These are phyloP conservation scores for Pseudonaja textilis DNA, from an alignment of 2,113 vertebrate genomes.

Conservation along the genomic window DNA sequence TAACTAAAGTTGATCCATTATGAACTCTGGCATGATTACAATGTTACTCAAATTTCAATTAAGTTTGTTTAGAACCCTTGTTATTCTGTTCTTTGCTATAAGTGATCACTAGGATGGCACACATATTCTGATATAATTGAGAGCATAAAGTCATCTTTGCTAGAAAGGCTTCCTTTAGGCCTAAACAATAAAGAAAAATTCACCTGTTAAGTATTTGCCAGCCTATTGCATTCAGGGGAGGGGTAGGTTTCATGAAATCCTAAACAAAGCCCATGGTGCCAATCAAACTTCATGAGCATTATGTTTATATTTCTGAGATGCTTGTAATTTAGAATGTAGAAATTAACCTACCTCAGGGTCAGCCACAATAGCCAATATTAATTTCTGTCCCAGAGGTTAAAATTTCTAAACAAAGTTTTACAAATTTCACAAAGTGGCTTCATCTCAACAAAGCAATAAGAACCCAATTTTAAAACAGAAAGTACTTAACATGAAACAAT, in stretches of 20 bases:
- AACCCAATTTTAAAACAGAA: background rate
- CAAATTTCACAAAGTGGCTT: background rate
- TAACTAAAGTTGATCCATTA: background rate
- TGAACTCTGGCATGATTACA: background rate
- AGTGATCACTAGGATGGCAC: background rate
- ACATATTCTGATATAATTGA: background rate
- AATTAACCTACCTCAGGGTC: background rate
- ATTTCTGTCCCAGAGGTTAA: background rate
- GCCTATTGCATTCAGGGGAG: background rate
- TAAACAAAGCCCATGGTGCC: background rate
- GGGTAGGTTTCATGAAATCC: background rate
- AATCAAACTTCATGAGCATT: background rate
- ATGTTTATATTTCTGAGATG: background rate
- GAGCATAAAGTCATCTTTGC: background rate
- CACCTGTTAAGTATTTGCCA: background rate
- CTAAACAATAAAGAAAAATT: background rate
- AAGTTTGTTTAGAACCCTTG: background rate
- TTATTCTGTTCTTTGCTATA: background rate
- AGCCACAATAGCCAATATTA: background rate
- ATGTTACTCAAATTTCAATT: background rate
- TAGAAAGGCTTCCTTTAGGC: background rate
- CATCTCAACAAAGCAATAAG: background rate
- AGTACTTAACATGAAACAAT: background rate
- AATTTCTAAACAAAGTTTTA: background rate
- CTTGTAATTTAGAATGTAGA: background rate